Evolutionary conservation across 2,888 invertebrate species (phyloP).

Genomic region (Drosophila eohydei): DNA sequence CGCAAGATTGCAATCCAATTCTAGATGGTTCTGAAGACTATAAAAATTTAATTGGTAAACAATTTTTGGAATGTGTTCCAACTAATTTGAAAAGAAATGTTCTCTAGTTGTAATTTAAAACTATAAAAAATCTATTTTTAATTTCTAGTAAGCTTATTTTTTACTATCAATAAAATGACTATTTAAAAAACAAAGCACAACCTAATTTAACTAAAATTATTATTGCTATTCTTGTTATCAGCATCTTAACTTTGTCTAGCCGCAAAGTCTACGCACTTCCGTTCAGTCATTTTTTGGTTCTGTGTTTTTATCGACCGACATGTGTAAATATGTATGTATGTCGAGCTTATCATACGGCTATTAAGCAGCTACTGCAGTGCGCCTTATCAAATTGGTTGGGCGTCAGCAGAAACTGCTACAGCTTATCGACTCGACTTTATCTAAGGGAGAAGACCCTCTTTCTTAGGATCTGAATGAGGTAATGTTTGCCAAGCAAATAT

Average conservation of each 20-base stretch:
- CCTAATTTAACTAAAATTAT: background rate
- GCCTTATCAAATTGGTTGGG: background rate
- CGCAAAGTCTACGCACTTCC: constrained; percentile 22
- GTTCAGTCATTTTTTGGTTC: background rate
- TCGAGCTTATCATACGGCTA: constrained; percentile 53
- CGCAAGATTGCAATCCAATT: too few relatives aligned
- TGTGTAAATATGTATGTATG: constrained; percentile 60
- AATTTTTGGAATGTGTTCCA: too few relatives aligned
- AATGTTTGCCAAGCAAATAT: constrained; percentile 34
- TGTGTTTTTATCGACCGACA: constrained; percentile 42
- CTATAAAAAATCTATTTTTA: too few relatives aligned
- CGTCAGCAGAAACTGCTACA: constrained; percentile 18
- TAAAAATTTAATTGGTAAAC: too few relatives aligned
- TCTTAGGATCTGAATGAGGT: constrained; percentile 6
- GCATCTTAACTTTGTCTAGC: constrained; percentile 3
- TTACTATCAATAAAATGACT: too few relatives aligned
- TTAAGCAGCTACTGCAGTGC: constrained; percentile 40
- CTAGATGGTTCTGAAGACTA: too few relatives aligned
- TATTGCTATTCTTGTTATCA: background rate
- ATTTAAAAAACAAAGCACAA: too few relatives aligned
- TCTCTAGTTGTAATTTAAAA: too few relatives aligned
- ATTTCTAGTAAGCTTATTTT: too few relatives aligned
- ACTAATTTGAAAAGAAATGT: too few relatives aligned
- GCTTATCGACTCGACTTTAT: constrained; percentile 27
- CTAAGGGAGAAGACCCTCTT: background rate